Conservation (phyloP, 1,140 invertebrate genomes). For the Prorops nasuta region DNA sequence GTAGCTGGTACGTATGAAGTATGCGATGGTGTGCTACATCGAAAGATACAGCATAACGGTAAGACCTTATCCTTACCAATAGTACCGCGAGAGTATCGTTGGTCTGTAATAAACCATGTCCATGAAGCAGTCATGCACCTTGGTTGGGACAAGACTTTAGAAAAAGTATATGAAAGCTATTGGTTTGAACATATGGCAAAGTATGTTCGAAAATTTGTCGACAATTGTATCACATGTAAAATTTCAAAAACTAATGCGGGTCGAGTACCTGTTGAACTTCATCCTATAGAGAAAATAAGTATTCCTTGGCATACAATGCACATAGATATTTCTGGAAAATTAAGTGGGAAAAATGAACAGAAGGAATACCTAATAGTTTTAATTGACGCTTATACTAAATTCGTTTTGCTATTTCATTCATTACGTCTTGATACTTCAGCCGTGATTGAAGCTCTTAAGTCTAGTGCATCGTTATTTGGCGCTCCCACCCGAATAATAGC, state of each 20-base stretch:
- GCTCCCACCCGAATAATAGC: slow-evolving; percentile 29
- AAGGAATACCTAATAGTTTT: slow-evolving; percentile 32
- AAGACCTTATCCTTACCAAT: slow-evolving; percentile 32
- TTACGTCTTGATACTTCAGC: neutral
- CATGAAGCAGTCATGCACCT: slow-evolving; percentile 33
- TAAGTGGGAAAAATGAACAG: slow-evolving; percentile 12
- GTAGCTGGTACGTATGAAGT: slow-evolving; percentile 27
- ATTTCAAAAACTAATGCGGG: slow-evolving; percentile 24
- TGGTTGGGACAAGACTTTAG: slow-evolving; percentile 30
- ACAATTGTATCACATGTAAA: slow-evolving; percentile 27
- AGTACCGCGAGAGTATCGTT: slow-evolving; percentile 29
- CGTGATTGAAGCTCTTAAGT: slow-evolving; percentile 1
- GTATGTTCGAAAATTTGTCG: slow-evolving; percentile 25
- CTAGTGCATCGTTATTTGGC: slow-evolving; percentile 26
- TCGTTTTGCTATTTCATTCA: neutral
- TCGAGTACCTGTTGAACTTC: slow-evolving; percentile 21
- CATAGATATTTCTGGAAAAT: slow-evolving; percentile 27
- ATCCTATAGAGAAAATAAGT: slow-evolving; percentile 30
- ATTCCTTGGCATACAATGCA: slow-evolving; percentile 36
- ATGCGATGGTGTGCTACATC: slow-evolving; percentile 19
- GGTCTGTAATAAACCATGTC: slow-evolving; percentile 36
- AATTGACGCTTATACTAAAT: slow-evolving; percentile 35
- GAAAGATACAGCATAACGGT: slow-evolving; percentile 22
- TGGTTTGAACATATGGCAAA: slow-evolving; percentile 31
- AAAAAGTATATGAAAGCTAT: slow-evolving; percentile 26